Conservation (phyloP, 1,140 invertebrate genomes). For the Matsumurasca onukii region DNA sequence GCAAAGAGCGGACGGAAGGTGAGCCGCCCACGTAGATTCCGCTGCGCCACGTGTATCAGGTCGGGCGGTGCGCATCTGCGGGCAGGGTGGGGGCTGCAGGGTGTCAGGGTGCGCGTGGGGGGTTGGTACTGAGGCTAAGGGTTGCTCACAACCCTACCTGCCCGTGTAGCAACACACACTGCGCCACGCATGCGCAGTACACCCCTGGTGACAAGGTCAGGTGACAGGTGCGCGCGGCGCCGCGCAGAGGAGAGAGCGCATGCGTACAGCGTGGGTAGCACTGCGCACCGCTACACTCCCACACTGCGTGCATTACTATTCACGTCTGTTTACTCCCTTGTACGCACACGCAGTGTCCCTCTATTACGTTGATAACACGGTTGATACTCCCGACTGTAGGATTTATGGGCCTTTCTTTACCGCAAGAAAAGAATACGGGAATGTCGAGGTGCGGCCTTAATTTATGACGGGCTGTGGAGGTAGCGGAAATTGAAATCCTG, state of each 20-base stretch:
- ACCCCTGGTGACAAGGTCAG: too few relatives aligned
- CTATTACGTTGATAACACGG: slow-evolving; percentile 12
- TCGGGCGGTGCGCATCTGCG: not conserved
- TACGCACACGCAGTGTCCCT: not conserved
- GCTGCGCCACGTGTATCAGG: not conserved
- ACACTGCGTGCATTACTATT: slow-evolving; percentile 8
- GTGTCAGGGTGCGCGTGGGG: not conserved
- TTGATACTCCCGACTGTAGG: not conserved
- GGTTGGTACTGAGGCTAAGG: not conserved
- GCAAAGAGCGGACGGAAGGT: not conserved
- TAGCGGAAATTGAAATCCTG: too few relatives aligned
- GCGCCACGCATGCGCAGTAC: too few relatives aligned
- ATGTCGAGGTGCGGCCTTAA: too few relatives aligned
- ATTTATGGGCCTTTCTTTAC: slow-evolving; percentile 14
- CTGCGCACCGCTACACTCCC: slow-evolving; percentile 3
- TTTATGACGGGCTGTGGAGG: too few relatives aligned
- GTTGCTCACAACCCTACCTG: not conserved
- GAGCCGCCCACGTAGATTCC: slow-evolving; percentile 9
- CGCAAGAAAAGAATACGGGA: too few relatives aligned
- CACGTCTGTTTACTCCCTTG: slow-evolving; percentile 14
- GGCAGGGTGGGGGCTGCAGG: not conserved
- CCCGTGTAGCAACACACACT: too few relatives aligned
- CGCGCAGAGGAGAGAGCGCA: not conserved
- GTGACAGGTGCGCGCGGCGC: slow-evolving; percentile 5
- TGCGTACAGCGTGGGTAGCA: not conserved